Base-by-base conservation (phyloP, 1,140 invertebrate genomes). In the Drosophila elegans region DNA sequence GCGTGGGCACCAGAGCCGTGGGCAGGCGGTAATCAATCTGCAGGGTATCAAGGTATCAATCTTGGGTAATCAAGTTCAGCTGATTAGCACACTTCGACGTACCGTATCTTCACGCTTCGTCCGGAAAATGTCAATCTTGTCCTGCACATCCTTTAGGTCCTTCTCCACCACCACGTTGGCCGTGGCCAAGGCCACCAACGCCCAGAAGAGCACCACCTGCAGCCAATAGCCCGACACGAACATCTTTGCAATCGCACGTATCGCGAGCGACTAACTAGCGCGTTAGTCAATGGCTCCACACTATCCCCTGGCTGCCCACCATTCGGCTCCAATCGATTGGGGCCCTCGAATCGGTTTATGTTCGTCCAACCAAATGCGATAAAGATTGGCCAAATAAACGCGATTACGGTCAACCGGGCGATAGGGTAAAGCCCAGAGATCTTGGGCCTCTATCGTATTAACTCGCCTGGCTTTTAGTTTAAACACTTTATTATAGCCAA, bases 21-120 rank as follows among this genome's bases (percentile, higher is more conserved):
- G 96, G 95, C 51, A 99, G 93, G 25, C 96, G 93, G 73, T 94
- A 94, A 53, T 90, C 61, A 27, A 93, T 81, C 91, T 92, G 21
- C 0, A 29, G 2, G 29, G 4, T n/a, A n/a, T n/a, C n/a, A n/a
- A n/a, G n/a, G n/a, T n/a, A n/a, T n/a, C n/a, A n/a, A n/a, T n/a
- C 61, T 29, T 39, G 36, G 13, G n/a, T 11, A 42, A 32, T 44
- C 2, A 4, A 21, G 49, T 29, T 32, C 13, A 3, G 9, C 2
- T 6, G 44, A 52, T 66, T 68, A 45, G 9, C 9, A 1, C 4
- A 32, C 11, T 16, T 4, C 13, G 25, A 53, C 71, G 48, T 16
- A 83, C 77, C 59, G 49, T 63, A 25, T 68, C 72, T 13, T 61
- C 57, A n/a, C 55, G 74, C 32, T 16, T 52, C 13, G 45, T 32